Conservation (phyloP, 2,113 vertebrate species). For the Ceratotherium simum region DNA sequence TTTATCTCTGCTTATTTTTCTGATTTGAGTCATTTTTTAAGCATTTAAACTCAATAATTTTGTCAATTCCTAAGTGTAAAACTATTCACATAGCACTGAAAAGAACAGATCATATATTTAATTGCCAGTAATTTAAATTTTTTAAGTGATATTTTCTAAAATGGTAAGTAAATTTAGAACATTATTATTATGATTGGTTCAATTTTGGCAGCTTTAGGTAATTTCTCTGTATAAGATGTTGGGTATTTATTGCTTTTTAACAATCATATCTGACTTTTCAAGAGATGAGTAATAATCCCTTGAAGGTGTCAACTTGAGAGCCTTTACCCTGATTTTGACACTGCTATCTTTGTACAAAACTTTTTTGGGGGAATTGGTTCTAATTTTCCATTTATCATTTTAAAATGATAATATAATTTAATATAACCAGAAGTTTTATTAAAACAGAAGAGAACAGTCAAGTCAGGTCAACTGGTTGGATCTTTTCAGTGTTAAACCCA, state of each 20-base stretch:
- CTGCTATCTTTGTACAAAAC: neutral
- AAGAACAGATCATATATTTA: conserved; percentile 29
- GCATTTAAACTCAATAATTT: neutral
- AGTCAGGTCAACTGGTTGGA: neutral
- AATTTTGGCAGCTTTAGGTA: conserved; percentile 17
- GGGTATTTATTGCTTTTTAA: conserved; percentile 23
- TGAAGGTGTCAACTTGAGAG: neutral
- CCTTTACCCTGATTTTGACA: neutral
- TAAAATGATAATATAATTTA: neutral
- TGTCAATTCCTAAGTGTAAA: neutral
- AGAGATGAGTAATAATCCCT: neutral
- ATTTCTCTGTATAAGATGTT: neutral
- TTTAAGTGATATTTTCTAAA: conserved; percentile 30
- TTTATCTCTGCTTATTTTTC: conserved; percentile 50
- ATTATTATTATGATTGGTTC: conserved; percentile 31
- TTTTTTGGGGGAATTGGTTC: neutral
- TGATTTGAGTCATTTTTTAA: conserved; percentile 35
- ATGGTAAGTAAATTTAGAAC: conserved; percentile 26
- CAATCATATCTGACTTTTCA: neutral
- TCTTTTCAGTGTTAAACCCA: neutral
- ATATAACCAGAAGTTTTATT: neutral
- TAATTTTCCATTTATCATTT: neutral
- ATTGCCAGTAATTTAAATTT: conserved; percentile 13
- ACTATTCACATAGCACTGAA: neutral
- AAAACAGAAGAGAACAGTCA: neutral